These are phyloP conservation scores for Spilogale gracilis DNA, from an alignment of 2,113 vertebrate species.

Conservation along the genomic window DNA sequence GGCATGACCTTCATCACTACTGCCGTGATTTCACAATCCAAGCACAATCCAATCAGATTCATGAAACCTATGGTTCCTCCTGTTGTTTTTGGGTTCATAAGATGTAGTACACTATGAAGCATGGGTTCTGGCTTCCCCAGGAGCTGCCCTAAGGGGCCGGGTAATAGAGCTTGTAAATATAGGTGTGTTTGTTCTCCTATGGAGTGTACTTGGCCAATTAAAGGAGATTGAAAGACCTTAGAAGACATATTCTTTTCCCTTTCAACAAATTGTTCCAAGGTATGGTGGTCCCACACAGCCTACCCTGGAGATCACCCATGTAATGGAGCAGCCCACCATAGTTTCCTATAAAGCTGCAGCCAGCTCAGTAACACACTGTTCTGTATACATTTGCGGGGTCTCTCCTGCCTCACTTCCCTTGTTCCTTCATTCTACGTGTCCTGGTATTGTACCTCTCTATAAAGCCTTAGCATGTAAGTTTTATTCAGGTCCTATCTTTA, in stretches of 20 bases:
- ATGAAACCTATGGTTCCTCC: background rate
- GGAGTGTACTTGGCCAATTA: background rate
- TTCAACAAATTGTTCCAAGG: background rate
- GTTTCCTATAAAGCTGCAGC: background rate
- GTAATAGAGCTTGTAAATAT: background rate
- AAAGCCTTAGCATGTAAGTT: background rate
- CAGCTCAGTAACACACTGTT: background rate
- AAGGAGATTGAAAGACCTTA: background rate
- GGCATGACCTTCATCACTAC: background rate
- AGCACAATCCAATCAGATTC: background rate
- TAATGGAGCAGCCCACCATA: background rate
- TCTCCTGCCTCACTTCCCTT: background rate
- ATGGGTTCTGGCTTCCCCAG: background rate
- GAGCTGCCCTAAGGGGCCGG: background rate
- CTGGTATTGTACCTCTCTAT: background rate
- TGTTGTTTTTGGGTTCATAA: background rate
- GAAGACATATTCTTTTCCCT: background rate
- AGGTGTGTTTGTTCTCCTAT: background rate
- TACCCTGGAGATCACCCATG: background rate
- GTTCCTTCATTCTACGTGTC: background rate
- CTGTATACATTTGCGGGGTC: background rate
- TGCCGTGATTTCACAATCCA: background rate
- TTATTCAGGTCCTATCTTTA: background rate
- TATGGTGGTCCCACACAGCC: fast-evolving
- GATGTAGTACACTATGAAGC: background rate